Evolutionary conservation across 1,140 invertebrate genomes (phyloP).

Genomic region (Drosophila parvula): DNA sequence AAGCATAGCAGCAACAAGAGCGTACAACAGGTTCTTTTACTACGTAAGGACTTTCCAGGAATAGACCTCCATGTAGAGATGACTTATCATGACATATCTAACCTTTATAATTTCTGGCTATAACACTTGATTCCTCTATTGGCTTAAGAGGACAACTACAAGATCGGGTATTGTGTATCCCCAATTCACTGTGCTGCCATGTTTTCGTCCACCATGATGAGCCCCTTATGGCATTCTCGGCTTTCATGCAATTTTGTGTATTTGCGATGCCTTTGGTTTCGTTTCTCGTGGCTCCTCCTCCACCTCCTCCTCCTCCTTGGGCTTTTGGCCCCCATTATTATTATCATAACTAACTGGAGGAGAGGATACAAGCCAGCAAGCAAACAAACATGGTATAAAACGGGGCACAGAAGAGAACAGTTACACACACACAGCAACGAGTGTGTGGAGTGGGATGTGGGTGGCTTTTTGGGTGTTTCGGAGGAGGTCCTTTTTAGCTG

Average conservation of each 20-base stretch:
- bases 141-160: background rate
- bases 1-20: too few relatives aligned
- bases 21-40: background rate
- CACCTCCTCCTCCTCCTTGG: background rate
- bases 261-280: conserved; percentile 18
- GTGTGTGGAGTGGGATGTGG: conserved; percentile 10
- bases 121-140: background rate
- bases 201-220: conserved; percentile 12
- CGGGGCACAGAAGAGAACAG: conserved; percentile 1
- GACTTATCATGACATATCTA: background rate
- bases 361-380: conserved; percentile 3
- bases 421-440: conserved; percentile 11
- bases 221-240: conserved; percentile 7
- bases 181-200: background rate
- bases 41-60: background rate
- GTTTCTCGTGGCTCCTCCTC: conserved; percentile 1
- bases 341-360: conserved; percentile 74
- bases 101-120: background rate
- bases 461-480: conserved; percentile 10
- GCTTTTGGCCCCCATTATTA: conserved; percentile 46
- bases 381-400: conserved; percentile 15
- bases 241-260: conserved; percentile 36
- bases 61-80: background rate
- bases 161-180: background rate
- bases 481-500: conserved; percentile 47